These are phyloP conservation scores for Epiblema foenella DNA, from an alignment of 2,888 invertebrate species.

Conservation along the genomic window DNA sequence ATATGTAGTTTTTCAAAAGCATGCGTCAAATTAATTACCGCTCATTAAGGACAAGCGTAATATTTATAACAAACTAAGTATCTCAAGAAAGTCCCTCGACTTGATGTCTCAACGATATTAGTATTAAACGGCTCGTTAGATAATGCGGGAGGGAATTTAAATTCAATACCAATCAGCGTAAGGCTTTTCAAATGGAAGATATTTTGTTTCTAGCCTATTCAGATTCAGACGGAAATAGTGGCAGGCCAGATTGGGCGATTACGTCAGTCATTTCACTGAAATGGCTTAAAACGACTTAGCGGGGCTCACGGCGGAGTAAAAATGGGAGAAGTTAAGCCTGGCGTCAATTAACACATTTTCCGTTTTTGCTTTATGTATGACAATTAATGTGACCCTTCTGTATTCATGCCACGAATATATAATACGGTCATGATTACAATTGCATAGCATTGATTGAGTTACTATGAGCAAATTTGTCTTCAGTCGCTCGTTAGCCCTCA, in stretches of 20 bases:
- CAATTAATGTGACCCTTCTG: conserved; percentile 1
- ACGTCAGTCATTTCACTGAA: conserved; percentile 31
- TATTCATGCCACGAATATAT: background rate
- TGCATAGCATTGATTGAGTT: no score
- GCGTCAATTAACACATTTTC: conserved; percentile 26
- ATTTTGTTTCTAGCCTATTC: conserved; percentile 25
- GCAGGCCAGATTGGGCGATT: conserved; percentile 34
- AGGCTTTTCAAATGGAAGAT: background rate
- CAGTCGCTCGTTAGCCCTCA: no score
- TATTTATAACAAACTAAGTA: no score
- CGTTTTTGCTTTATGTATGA: conserved; percentile 11
- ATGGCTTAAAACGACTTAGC: conserved; percentile 16
- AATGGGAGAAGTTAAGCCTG: conserved; percentile 29
- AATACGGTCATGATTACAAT: no score
- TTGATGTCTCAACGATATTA: background rate
- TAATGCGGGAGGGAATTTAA: no score
- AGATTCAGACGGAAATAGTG: conserved; percentile 24
- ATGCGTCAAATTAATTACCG: no score
- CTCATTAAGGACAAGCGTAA: no score
- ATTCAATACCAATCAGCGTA: conserved; percentile 11
- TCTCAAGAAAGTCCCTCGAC: background rate
- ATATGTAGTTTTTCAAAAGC: no score
- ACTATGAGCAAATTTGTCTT: no score
- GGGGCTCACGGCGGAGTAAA: conserved; percentile 12
- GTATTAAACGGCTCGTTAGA: background rate